Conservation (phyloP, 2,888 invertebrate species). For the Drosophila diplacantha region DNA sequence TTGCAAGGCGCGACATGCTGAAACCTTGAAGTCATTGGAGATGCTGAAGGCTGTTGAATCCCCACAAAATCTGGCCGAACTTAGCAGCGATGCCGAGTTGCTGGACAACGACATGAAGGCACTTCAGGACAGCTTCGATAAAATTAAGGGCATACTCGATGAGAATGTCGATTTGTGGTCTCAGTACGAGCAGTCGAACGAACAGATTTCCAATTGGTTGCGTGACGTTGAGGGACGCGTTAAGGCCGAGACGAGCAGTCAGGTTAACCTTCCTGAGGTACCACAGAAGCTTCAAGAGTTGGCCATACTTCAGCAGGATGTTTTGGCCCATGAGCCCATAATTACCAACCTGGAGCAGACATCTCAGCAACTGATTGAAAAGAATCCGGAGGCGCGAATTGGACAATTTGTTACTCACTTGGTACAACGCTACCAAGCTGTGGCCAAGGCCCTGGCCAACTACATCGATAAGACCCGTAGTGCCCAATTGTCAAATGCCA, state of each 20-base stretch:
- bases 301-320: constrained; percentile 81
- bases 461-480: constrained; percentile 86
- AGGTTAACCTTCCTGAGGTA: constrained; percentile 84
- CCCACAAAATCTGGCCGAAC: constrained; percentile 83
- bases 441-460: constrained; percentile 84
- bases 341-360: constrained; percentile 83
- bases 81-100: constrained; percentile 84
- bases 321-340: constrained; percentile 82
- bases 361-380: constrained; percentile 85
- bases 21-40: constrained; percentile 85
- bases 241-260: constrained; percentile 84
- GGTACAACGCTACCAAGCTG: constrained; percentile 85
- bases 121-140: constrained; percentile 83
- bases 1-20: constrained; percentile 82
- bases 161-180: constrained; percentile 87
- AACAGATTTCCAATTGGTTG: constrained; percentile 86
- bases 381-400: constrained; percentile 90
- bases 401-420: constrained; percentile 89
- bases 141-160: constrained; percentile 83
- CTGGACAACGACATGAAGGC: constrained; percentile 85
- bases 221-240: constrained; percentile 88
- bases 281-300: constrained; percentile 85
- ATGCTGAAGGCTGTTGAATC: constrained; percentile 86
- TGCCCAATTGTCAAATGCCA: constrained; percentile 83
- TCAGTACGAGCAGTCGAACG: constrained; percentile 87